Percentiles rank a stretch among this genome's conserved stretches.
phyloP scores from a whole-genome alignment of 2,888 invertebrate species.

The Amphipyra tragopoginis region DNA sequence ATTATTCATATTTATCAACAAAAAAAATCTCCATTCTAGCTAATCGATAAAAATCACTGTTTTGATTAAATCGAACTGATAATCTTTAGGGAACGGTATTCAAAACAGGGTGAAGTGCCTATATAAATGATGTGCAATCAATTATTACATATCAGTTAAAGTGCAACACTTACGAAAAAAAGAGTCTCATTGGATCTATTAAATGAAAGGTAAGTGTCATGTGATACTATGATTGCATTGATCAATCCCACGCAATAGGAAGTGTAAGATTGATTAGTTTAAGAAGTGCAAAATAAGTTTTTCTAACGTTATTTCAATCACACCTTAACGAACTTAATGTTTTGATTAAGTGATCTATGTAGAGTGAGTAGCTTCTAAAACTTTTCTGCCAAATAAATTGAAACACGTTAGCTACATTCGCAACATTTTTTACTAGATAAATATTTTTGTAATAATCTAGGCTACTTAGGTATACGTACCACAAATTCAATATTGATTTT shows the following conservation, averaged over 20 bases:
- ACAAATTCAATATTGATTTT: no score
- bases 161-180: constrained; percentile 54
- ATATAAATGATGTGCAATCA: constrained; percentile 68
- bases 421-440: no score
- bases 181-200: constrained; percentile 52
- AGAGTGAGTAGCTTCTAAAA: neutral
- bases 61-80: constrained; percentile 60
- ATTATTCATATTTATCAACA: neutral
- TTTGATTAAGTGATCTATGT: neutral
- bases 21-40: constrained; percentile 40
- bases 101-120: constrained; percentile 49
- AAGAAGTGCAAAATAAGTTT: constrained; percentile 4
- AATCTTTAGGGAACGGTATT: constrained; percentile 53
- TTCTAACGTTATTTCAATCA: neutral
- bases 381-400: neutral
- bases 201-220: constrained; percentile 67
- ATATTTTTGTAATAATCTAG: no score
- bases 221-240: neutral
- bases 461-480: no score
- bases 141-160: constrained; percentile 55
- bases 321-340: constrained; percentile 3
- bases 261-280: neutral
- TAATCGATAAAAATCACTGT: constrained; percentile 63
- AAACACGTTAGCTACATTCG: neutral
- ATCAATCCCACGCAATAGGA: no score